Percentiles rank a stretch among this genome's conserved stretches.
phyloP scores from a whole-genome alignment of 2,113 vertebrate genomes.

The Junco hyemalis region DNA sequence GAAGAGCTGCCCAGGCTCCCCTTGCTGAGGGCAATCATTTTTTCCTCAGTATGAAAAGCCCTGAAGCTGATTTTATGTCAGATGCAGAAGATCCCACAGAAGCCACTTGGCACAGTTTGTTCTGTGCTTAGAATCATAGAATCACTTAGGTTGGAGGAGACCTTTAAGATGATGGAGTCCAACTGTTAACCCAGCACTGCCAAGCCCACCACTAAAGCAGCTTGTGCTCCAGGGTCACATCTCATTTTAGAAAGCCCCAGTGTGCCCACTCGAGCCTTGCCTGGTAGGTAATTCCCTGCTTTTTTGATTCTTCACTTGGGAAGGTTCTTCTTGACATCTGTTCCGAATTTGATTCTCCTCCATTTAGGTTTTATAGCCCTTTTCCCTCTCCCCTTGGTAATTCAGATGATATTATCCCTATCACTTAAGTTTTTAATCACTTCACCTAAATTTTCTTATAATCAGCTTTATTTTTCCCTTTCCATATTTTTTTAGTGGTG shows the following conservation, averaged over 20 bases:
- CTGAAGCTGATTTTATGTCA: not conserved
- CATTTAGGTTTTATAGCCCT: slow-evolving; percentile 39
- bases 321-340: slow-evolving; percentile 45
- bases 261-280: not conserved
- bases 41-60: not conserved
- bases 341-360: slow-evolving; percentile 12
- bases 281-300: not conserved
- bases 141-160: not conserved
- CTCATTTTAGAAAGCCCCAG: not conserved
- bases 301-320: not conserved
- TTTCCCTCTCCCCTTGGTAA: not conserved
- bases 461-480: not conserved
- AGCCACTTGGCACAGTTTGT: not conserved
- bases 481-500: not conserved
- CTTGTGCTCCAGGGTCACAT: not conserved
- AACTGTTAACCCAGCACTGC: not conserved
- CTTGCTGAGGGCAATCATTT: rapidly evolving
- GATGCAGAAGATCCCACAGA: not conserved
- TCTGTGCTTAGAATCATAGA: not conserved
- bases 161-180: not conserved
- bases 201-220: not conserved
- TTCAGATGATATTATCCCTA: not conserved
- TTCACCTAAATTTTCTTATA: slow-evolving; percentile 1
- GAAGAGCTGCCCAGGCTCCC: not conserved
- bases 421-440: not conserved